These are phyloP conservation scores for Petrolisthes manimaculis DNA, from an alignment of 2,888 invertebrate genomes.

Conservation along the genomic window DNA sequence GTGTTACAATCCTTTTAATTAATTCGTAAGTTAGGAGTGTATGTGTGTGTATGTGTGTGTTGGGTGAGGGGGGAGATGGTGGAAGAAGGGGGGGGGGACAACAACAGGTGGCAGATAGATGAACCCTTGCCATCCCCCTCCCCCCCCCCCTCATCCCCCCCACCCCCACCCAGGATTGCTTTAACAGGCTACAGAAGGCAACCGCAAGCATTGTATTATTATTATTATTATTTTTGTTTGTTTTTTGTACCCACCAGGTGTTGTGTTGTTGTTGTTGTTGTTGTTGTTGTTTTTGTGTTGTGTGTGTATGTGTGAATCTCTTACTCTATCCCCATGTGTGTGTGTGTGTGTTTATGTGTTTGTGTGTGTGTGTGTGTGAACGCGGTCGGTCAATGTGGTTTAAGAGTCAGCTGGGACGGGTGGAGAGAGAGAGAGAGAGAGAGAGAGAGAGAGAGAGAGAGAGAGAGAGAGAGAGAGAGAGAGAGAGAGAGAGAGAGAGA, in stretches of 20 bases:
- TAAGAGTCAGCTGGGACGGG: background rate
- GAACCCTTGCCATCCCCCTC: background rate
- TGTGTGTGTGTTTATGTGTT: too few relatives aligned
- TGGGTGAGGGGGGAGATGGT: background rate
- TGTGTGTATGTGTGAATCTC: too few relatives aligned
- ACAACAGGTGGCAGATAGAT: background rate
- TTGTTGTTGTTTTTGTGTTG: background rate
- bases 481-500: background rate
- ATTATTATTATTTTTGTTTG: background rate
- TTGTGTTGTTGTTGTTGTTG: background rate
- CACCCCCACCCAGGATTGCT: background rate
- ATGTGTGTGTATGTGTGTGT: background rate
- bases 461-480: background rate
- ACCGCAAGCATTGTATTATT: background rate
- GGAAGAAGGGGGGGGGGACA: background rate
- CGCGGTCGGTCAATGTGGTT: too few relatives aligned
- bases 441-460: background rate
- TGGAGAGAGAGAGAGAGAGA: constrained; percentile 1
- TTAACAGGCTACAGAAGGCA: background rate
- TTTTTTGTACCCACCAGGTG: background rate
- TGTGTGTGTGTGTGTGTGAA: too few relatives aligned
- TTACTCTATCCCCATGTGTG: too few relatives aligned
- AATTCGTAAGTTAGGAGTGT: background rate
- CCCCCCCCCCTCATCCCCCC: background rate
- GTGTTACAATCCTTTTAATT: background rate